Percentiles rank a stretch among this genome's conserved stretches.
Conservation (phyloP, 2,888 invertebrate species). For the Acronicta alni region DNA sequence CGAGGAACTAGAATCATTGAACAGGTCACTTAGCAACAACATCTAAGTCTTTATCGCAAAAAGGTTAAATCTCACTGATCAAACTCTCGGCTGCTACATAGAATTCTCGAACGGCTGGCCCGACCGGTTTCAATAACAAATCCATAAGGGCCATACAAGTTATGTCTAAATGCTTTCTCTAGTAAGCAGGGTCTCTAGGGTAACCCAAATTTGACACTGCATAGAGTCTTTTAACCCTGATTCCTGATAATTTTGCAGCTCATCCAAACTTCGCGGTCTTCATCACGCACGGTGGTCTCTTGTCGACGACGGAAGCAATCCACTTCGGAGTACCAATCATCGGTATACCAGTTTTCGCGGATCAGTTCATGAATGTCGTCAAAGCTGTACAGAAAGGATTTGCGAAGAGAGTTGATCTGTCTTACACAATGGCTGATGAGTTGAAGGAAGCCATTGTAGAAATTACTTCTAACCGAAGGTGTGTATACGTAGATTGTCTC, state of each 20-base stretch:
- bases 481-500: constrained; percentile 38
- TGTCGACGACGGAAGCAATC: constrained; percentile 68
- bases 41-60: too few relatives aligned
- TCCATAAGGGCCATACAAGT: too few relatives aligned
- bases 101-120: too few relatives aligned
- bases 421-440: constrained; percentile 55
- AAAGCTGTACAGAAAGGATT: constrained; percentile 64
- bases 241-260: constrained; percentile 52
- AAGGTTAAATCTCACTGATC: too few relatives aligned
- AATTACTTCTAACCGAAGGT: constrained; percentile 56
- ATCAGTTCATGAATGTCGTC: constrained; percentile 66
- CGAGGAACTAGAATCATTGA: too few relatives aligned
- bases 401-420: constrained; percentile 61
- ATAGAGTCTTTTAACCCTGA: too few relatives aligned
- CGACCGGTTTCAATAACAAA: too few relatives aligned
- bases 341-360: constrained; percentile 69
- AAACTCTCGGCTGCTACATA: too few relatives aligned
- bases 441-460: constrained; percentile 60
- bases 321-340: constrained; percentile 69
- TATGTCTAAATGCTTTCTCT: too few relatives aligned
- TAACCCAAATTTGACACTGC: too few relatives aligned
- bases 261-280: constrained; percentile 67
- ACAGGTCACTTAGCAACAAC: too few relatives aligned
- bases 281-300: constrained; percentile 70
- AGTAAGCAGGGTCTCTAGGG: too few relatives aligned